Evolutionary conservation across 1,140 invertebrate genomes (phyloP).

Genomic region (Brachystomella parvula): DNA sequence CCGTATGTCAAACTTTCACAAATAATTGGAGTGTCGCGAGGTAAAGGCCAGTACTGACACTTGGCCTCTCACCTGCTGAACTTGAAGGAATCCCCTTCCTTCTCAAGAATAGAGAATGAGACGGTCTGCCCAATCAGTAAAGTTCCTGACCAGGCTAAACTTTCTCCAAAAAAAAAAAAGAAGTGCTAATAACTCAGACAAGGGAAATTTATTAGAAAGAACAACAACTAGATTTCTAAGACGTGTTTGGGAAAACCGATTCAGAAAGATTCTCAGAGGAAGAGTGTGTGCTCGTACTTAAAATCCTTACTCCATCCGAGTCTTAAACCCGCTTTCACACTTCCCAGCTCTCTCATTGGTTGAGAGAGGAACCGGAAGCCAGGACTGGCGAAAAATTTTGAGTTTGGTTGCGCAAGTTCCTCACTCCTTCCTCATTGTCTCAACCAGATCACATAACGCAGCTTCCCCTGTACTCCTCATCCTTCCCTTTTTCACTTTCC

Average conservation of each 20-base stretch:
- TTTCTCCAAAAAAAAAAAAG: too few relatives aligned
- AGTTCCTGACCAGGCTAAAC: too few relatives aligned
- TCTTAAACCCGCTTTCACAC: slow-evolving; percentile 20
- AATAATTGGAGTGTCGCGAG: too few relatives aligned
- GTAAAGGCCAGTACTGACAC: too few relatives aligned
- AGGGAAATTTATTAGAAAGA: not conserved
- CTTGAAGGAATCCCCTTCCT: too few relatives aligned
- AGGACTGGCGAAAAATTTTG: slow-evolving; percentile 29
- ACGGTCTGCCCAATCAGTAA: too few relatives aligned
- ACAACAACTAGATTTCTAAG: not conserved
- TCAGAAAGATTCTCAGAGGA: not conserved
- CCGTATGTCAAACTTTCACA: slow-evolving; percentile 9
- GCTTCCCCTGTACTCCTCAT: slow-evolving; percentile 10
- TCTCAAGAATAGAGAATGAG: too few relatives aligned
- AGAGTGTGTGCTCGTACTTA: not conserved
- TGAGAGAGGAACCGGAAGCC: slow-evolving; percentile 32
- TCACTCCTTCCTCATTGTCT: slow-evolving; percentile 9
- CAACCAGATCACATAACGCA: slow-evolving; percentile 28
- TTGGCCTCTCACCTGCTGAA: too few relatives aligned
- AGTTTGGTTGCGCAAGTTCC: slow-evolving; percentile 26
- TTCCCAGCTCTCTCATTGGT: slow-evolving; percentile 27
- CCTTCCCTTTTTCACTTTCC: slow-evolving; percentile 9
- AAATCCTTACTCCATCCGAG: not conserved
- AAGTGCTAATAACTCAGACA: too few relatives aligned
- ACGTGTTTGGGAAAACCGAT: not conserved